Conservation (phyloP, 2,113 vertebrate genomes). For the Syrmaticus mikado region DNA sequence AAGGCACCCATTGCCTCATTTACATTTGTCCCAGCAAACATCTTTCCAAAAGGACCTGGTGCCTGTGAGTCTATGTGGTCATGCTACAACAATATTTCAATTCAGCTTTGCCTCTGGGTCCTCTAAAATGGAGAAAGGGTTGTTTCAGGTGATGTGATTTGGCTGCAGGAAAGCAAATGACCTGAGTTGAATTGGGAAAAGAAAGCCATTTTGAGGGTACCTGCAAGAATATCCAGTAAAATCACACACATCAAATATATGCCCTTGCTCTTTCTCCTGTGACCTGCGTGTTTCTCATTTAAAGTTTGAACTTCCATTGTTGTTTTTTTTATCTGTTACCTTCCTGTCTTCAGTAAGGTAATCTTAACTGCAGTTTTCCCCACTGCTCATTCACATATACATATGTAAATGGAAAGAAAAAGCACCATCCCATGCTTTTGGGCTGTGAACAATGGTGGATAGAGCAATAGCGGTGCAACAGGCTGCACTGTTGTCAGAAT, state of each 20-base stretch:
- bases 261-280: not conserved
- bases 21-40: not conserved
- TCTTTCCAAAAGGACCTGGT: not conserved
- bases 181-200: not conserved
- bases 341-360: not conserved
- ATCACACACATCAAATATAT: not conserved
- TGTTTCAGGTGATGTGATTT: not conserved
- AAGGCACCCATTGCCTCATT: not conserved
- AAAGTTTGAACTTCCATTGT: not conserved
- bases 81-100: not conserved
- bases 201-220: not conserved
- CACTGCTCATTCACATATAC: not conserved
- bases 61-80: not conserved
- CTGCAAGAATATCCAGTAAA: not conserved
- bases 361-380: not conserved
- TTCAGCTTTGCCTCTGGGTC: constrained; percentile 8
- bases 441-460: not conserved
- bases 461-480: not conserved
- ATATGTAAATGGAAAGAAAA: fast-evolving
- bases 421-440: not conserved
- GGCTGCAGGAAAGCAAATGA: constrained; percentile 33
- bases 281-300: not conserved
- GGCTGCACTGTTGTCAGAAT: not conserved
- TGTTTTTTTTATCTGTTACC: not conserved
- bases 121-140: not conserved